Evolutionary conservation across 2,888 invertebrate species (phyloP), one percentile per base, ranked within the genome.

Genomic region (Macrosiphum euphorbiae): DNA sequence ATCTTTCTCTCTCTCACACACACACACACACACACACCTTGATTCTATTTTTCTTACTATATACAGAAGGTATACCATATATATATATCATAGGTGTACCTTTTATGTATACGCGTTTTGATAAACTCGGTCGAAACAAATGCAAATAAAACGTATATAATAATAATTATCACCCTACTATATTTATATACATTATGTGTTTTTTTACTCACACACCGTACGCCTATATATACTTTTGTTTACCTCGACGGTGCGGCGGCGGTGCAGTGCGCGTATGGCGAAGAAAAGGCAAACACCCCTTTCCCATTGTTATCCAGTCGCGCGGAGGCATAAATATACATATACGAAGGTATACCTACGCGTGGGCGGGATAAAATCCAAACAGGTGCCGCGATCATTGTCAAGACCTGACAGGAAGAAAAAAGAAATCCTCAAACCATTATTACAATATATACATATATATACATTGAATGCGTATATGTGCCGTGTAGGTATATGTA

Each of bases 361-460:
- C 90, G 94, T 94, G 94, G 94, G 94, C 94, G 94, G 94, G 90
- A 94, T 87, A 61, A 94, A 93, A 94, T 90, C 90, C 61, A 67
- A 94, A 94, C 94, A 94, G 94, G 94, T 94, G 94, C 94, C 94
- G 90, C 61, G 90, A 67, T 90, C 94, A 90, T 90, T 94, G 94
- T 94, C 61, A 55, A 94, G 67, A 90, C 28, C 90, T 24, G 92
- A 87, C 87, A 28, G 13, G 47, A 61, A 86, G 41, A 44, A 91
- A 78, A 92, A 88, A 55, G 50, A 90, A 93, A 90, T 85, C 93
- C 88, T 85, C 50, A 84, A 88, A 78, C 92, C 88, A 84, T 92
- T 78, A 78, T 78, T 89, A 92, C 41, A 55, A 44, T 91, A 28
- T 67, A 28, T 67, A 58, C 8, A 58, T 58, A 58, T 50, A 86